Evolutionary conservation across 2,797 vertebrate species (phyloP).

Genomic region (Chaetodon trifasciatus): DNA sequence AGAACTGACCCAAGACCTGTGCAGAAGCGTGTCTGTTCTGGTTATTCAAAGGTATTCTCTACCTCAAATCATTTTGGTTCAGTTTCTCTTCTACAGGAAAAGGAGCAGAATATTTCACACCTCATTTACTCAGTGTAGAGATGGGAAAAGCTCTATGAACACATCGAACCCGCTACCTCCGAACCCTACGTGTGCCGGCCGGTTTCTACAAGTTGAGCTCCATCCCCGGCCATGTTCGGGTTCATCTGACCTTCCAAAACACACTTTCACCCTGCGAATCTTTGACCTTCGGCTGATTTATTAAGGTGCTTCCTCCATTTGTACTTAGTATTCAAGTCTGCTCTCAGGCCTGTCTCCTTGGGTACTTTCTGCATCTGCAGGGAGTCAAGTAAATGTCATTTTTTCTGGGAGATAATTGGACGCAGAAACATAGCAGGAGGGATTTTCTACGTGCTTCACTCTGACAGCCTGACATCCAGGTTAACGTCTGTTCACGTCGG

Average conservation of each 20-base stretch:
- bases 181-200: not conserved
- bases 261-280: constrained; percentile 25
- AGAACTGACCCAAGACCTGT: not conserved
- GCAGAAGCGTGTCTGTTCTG: constrained; percentile 9
- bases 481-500: constrained; percentile 55
- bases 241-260: constrained; percentile 40
- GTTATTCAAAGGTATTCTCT: not conserved
- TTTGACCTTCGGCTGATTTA: constrained; percentile 63
- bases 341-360: constrained; percentile 53
- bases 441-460: constrained; percentile 49
- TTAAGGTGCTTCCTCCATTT: constrained; percentile 46
- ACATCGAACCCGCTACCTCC: constrained; percentile 8
- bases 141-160: not conserved
- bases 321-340: constrained; percentile 66
- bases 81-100: constrained; percentile 23
- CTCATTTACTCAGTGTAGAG: constrained; percentile 17
- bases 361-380: constrained; percentile 46
- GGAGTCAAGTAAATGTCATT: constrained; percentile 69
- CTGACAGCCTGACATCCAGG: constrained; percentile 72
- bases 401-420: constrained; percentile 78
- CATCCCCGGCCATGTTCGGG: not conserved
- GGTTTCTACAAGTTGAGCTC: not conserved
- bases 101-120: constrained; percentile 34
- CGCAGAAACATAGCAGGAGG: constrained; percentile 56
- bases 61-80: constrained; percentile 7